Conservation (phyloP, 1,140 invertebrate species). For the Cydia splendana region DNA sequence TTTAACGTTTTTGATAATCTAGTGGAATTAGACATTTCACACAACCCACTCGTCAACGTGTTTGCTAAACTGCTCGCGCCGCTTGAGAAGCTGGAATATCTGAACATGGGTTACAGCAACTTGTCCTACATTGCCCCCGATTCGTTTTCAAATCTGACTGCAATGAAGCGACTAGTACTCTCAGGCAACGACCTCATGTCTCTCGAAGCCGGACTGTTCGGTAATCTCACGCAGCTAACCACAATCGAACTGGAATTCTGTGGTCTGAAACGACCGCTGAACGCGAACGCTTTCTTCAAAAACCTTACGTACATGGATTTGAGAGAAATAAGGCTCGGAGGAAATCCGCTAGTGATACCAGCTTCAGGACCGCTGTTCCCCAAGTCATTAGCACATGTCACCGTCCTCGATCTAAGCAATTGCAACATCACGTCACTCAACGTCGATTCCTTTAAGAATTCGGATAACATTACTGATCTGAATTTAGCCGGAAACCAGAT, state of each 20-base stretch:
- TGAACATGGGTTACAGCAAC: slow-evolving; percentile 88
- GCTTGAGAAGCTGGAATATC: slow-evolving; percentile 83
- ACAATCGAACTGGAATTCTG: slow-evolving; percentile 86
- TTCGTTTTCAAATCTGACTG: slow-evolving; percentile 86
- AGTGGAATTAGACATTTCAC: slow-evolving; percentile 84
- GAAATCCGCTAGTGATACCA: slow-evolving; percentile 84
- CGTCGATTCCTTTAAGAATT: slow-evolving; percentile 81
- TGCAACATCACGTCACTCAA: slow-evolving; percentile 83
- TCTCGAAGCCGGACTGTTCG: slow-evolving; percentile 85
- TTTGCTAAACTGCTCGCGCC: slow-evolving; percentile 85
- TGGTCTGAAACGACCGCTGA: slow-evolving; percentile 82
- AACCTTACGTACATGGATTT: slow-evolving; percentile 83
- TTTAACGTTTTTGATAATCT: slow-evolving; percentile 84
- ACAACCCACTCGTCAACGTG: slow-evolving; percentile 85
- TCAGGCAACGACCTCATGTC: slow-evolving; percentile 85
- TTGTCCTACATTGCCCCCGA: slow-evolving; percentile 83
- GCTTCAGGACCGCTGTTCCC: slow-evolving; percentile 81
- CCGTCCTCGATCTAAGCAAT: slow-evolving; percentile 84
- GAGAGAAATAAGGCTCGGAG: slow-evolving; percentile 84
- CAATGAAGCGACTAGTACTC: slow-evolving; percentile 83
- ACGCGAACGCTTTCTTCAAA: slow-evolving; percentile 85
- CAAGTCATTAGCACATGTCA: slow-evolving; percentile 82
- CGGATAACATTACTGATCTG: slow-evolving; percentile 83
- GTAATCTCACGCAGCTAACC: slow-evolving; percentile 84
- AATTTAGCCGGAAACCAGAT: slow-evolving; percentile 83